Percentiles rank a stretch among this genome's conserved stretches.
Evolutionary conservation across 2,888 invertebrate species (phyloP).

Genomic region (Mantis religiosa): DNA sequence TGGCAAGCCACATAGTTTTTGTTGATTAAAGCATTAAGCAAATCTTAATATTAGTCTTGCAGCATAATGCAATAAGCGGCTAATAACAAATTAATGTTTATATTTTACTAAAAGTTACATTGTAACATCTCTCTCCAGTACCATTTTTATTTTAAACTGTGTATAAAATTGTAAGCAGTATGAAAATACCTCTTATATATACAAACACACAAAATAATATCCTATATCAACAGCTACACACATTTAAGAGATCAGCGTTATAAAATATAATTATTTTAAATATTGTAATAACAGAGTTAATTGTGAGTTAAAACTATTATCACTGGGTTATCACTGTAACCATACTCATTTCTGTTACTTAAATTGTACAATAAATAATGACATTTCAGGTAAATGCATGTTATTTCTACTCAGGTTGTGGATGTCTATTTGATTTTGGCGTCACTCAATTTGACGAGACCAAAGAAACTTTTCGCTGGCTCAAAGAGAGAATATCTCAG

Average conservation of each 20-base stretch:
- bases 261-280: neutral
- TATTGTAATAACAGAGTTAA: neutral
- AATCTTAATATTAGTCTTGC: no score
- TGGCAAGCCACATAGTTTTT: no score
- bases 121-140: no score
- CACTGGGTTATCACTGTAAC: neutral
- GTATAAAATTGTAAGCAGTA: no score
- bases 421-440: conserved; percentile 31
- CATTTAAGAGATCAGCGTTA: neutral
- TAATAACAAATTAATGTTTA: no score
- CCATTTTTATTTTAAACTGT: no score
- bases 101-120: no score
- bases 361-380: neutral
- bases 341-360: neutral
- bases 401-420: neutral
- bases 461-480: conserved; percentile 77
- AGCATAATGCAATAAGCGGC: no score
- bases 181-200: no score
- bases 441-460: conserved; percentile 70
- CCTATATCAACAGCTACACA: neutral
- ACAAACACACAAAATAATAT: no score
- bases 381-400: neutral
- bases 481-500: conserved; percentile 65
- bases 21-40: no score
- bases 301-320: neutral